Evolutionary conservation across 2,113 vertebrate genomes (phyloP).

Genomic region (Eleginops maclovinus): DNA sequence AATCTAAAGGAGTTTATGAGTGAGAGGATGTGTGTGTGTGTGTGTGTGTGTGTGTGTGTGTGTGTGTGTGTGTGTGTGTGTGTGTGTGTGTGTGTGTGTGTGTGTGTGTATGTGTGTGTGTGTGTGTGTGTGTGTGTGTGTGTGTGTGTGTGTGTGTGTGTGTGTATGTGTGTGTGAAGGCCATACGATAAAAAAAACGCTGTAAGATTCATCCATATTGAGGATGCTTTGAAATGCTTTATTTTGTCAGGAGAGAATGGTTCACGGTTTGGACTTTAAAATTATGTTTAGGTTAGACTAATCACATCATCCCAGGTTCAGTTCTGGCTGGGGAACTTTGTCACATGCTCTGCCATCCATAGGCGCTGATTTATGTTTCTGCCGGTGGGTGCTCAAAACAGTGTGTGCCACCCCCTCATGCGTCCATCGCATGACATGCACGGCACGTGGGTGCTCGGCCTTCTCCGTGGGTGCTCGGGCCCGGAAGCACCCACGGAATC

Average conservation of each 20-base stretch:
- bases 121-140: constrained; percentile 39
- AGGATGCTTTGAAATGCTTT: constrained; percentile 1
- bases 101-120: not conserved
- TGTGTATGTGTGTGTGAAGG: constrained; percentile 33
- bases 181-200: not conserved
- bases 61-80: constrained; percentile 9
- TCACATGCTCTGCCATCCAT: not conserved
- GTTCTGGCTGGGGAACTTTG: not conserved
- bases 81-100: not conserved
- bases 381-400: too few species aligned
- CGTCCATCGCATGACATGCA: too few species aligned
- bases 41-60: constrained; percentile 35
- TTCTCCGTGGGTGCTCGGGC: too few species aligned
- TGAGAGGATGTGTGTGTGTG: constrained; percentile 28
- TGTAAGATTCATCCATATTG: not conserved
- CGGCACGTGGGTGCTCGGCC: too few species aligned
- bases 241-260: not conserved
- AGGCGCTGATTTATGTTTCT: too few species aligned
- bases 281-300: not conserved
- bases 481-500: too few species aligned
- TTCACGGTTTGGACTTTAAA: not conserved
- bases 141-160: too few species aligned
- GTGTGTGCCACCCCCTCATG: too few species aligned
- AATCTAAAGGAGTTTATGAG: constrained; percentile 71
- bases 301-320: not conserved